Evolutionary conservation across 2,888 invertebrate genomes (phyloP).

Genomic region (Orthonevra nobilis): DNA sequence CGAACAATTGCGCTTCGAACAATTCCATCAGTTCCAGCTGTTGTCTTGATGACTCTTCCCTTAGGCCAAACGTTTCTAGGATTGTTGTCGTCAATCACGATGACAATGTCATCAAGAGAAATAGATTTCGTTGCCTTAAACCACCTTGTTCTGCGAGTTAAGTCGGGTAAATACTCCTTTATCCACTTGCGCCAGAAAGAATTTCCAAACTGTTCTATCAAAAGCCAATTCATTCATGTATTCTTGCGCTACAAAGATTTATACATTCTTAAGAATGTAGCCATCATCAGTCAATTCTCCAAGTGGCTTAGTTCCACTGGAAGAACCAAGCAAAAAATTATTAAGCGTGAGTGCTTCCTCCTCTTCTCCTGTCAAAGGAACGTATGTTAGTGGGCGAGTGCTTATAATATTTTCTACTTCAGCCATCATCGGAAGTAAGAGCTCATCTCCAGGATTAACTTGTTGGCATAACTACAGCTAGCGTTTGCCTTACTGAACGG

Average conservation of each 20-base stretch:
- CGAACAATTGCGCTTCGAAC: too few relatives aligned
- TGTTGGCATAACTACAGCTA: constrained; percentile 54
- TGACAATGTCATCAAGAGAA: too few relatives aligned
- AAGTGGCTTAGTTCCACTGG: constrained; percentile 56
- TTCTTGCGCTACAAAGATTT: constrained; percentile 31
- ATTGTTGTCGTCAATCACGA: too few relatives aligned
- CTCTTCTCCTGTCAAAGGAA: constrained; percentile 44
- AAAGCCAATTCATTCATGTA: constrained; percentile 49
- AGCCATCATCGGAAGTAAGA: constrained; percentile 27
- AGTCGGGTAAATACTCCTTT: too few relatives aligned
- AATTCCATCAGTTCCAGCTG: too few relatives aligned
- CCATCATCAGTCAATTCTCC: constrained; percentile 41
- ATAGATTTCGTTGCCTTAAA: too few relatives aligned
- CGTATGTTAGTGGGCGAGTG: constrained; percentile 47
- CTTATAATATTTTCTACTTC: constrained; percentile 70
- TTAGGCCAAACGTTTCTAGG: too few relatives aligned
- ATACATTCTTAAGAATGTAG: constrained; percentile 32
- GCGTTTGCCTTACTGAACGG: constrained; percentile 56
- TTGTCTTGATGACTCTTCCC: too few relatives aligned
- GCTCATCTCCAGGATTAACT: constrained; percentile 69
- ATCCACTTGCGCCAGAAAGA: constrained; percentile 57
- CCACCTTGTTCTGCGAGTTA: too few relatives aligned
- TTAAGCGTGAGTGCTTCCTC: constrained; percentile 71
- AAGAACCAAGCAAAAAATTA: constrained; percentile 69
- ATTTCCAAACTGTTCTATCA: constrained; percentile 48